These are phyloP conservation scores for Protonibea diacanthus DNA, from an alignment of 2,797 vertebrate genomes.

Conservation along the genomic window DNA sequence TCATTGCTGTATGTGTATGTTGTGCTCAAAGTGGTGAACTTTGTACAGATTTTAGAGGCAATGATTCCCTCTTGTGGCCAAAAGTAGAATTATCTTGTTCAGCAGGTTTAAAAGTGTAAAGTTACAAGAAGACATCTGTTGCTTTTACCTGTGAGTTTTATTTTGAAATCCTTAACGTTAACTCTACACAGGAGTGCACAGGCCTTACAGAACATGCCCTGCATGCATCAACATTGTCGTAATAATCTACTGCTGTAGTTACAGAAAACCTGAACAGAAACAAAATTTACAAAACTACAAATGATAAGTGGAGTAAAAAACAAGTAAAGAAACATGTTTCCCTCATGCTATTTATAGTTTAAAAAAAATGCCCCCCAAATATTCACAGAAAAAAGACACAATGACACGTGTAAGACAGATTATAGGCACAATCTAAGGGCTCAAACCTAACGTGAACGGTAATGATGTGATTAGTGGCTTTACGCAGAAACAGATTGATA, in stretches of 20 bases:
- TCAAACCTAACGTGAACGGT: constrained; percentile 14
- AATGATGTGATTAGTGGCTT: constrained; percentile 47
- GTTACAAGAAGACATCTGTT: constrained; percentile 19
- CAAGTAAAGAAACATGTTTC: constrained; percentile 36
- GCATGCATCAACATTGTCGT: constrained; percentile 78
- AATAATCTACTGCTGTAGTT: constrained; percentile 51
- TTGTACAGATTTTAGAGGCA: constrained; percentile 22
- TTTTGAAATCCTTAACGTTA: constrained; percentile 72
- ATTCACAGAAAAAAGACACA: constrained; percentile 60
- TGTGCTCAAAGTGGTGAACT: background rate
- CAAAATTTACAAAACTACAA: constrained; percentile 75
- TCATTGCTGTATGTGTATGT: background rate
- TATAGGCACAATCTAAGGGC: constrained; percentile 14
- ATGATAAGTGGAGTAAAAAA: constrained; percentile 48
- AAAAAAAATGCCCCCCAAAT: constrained; percentile 25
- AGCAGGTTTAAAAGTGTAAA: background rate
- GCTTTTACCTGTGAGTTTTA: constrained; percentile 77
- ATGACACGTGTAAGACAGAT: constrained; percentile 24
- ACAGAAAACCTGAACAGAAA: constrained; percentile 51
- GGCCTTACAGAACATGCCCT: constrained; percentile 84
- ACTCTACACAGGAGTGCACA: constrained; percentile 77
- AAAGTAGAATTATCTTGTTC: constrained; percentile 15
- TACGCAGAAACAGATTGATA: constrained; percentile 16
- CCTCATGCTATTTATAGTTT: constrained; percentile 57
- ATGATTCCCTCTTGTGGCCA: constrained; percentile 65